Conservation (phyloP, 2,888 invertebrate species). For the Drosophila setosimentum region DNA sequence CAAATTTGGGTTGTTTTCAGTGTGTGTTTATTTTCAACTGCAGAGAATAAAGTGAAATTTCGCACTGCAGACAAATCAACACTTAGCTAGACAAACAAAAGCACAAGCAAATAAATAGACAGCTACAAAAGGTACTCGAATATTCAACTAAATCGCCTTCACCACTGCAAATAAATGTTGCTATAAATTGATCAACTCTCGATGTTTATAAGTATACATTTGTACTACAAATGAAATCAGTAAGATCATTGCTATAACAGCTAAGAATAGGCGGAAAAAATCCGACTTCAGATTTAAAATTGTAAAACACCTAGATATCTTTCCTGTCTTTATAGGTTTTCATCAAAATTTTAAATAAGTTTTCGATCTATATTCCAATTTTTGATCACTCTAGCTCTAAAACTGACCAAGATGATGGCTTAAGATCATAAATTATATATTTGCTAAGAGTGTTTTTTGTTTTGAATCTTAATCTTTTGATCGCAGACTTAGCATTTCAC, state of each 20-base stretch:
- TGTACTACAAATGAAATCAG: neutral
- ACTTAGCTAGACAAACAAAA: constrained; percentile 74
- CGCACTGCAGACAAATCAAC: constrained; percentile 50
- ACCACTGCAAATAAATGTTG: constrained; percentile 2
- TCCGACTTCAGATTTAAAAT: neutral
- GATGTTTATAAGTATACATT: neutral
- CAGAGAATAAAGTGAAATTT: constrained; percentile 63
- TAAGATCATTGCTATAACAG: neutral
- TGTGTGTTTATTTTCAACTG: constrained; percentile 54
- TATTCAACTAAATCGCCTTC: neutral
- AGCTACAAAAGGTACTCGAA: neutral
- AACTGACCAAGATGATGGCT: neutral
- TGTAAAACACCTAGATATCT: neutral
- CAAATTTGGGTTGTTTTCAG: constrained; percentile 76
- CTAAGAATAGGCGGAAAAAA: neutral
- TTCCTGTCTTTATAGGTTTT: neutral
- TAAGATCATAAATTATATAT: neutral
- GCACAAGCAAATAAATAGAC: constrained; percentile 32
- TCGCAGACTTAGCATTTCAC: neutral
- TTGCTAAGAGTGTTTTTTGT: neutral
- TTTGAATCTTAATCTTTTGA: neutral
- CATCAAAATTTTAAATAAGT: neutral
- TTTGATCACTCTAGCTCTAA: neutral
- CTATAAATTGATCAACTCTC: neutral
- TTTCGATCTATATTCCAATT: neutral